phyloP scores from a whole-genome alignment of 2,888 invertebrate species.

The Drosophila austrosaltans region DNA sequence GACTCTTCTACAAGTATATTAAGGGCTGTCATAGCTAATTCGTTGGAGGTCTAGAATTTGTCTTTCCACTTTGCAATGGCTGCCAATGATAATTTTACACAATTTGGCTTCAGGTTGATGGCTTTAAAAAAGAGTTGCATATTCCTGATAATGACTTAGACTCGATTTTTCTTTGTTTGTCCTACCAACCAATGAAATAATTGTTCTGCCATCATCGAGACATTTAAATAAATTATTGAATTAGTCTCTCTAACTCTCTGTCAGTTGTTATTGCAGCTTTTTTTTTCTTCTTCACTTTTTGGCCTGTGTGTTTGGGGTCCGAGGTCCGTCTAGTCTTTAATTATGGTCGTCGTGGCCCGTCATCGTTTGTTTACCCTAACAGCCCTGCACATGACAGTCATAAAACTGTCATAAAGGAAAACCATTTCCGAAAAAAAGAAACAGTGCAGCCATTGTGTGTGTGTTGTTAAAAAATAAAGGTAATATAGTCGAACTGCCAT shows the following conservation, averaged over 20 bases:
- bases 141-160: slow-evolving; percentile 33
- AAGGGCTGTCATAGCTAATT: too few species aligned
- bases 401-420: slow-evolving; percentile 75
- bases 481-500: slow-evolving; percentile 50
- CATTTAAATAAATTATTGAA: slow-evolving; percentile 68
- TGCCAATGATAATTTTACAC: too few species aligned
- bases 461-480: slow-evolving; percentile 28
- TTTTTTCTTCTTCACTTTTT: not conserved
- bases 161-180: slow-evolving; percentile 29
- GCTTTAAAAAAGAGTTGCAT: slow-evolving; percentile 19
- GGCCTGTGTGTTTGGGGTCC: not conserved
- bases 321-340: slow-evolving; percentile 59
- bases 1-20: too few species aligned
- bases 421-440: slow-evolving; percentile 51
- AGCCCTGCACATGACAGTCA: slow-evolving; percentile 63
- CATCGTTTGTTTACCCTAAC: slow-evolving; percentile 42
- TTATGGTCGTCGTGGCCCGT: slow-evolving; percentile 50
- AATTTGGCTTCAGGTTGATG: too few species aligned
- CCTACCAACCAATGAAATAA: slow-evolving; percentile 61
- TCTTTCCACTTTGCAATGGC: too few species aligned
- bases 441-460: slow-evolving; percentile 49
- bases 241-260: not conserved
- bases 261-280: not conserved
- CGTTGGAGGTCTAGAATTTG: too few species aligned
- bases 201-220: slow-evolving; percentile 64